Base-by-base conservation (phyloP, 2,888 invertebrate species). In the Serripes groenlandicus region DNA sequence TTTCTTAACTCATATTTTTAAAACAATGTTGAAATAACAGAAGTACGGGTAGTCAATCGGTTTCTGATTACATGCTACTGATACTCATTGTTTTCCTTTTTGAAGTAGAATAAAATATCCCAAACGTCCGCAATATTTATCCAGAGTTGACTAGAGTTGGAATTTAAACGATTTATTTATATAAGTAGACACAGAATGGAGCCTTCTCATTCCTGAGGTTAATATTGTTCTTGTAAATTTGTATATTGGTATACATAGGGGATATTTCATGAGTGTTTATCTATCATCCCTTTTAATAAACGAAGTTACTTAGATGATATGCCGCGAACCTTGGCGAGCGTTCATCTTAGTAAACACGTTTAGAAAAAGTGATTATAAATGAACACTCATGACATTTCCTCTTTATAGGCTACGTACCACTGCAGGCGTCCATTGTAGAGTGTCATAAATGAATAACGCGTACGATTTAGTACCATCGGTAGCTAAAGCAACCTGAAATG, bases 401-500 rank as follows among this genome's bases (percentile, higher is more conserved):
- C n/a, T n/a, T n/a, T n/a, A n/a, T n/a, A 42, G 34, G 15, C 28
- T 62, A 70, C 64, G 37, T 71, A 77, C 81, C 56, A 75, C 58
- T 9, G 70, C 77, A 23, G 74, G 71, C 5, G 37, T 52, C 75
- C 75, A 78, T 26, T 73, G 23, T 49, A 82, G 58, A 1, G 37
- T 62, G 18, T 75, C 75, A 60, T 82, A 82, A 5, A 82, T 28
- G 52, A 78, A 82, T 37, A 82, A 68, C 0, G 68, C 60, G 37
- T 72, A 82, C 0, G 78, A 54, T 37, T 74, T 64, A 30, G 75
- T 49, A 3, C 70, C 75, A 49, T 82, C 82, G 4, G 72, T 75
- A 5, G 54, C 60, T 28, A 82, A 30, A 26, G 58, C 82, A 5
- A 66, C 58, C 37, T 82, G 82, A 58, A 82, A 82, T 18, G 82